Conservation (phyloP, 2,113 vertebrate species). For the Empidonax alnorum region DNA sequence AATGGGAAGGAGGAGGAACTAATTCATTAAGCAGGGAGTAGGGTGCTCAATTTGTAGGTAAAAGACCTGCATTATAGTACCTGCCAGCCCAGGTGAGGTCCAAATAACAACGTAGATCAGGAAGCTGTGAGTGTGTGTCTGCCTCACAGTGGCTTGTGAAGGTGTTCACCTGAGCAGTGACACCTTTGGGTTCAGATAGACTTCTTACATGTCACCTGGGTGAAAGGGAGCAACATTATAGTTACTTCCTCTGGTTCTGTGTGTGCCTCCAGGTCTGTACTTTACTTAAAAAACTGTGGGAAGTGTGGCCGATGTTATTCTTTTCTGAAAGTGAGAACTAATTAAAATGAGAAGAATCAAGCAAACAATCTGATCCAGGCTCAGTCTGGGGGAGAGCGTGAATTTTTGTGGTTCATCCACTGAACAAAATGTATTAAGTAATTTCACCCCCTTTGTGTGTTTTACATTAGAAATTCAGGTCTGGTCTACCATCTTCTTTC, state of each 20-base stretch:
- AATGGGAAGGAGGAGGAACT: background rate
- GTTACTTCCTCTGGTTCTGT: background rate
- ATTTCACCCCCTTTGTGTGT: slow-evolving; percentile 17
- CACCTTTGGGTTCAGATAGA: background rate
- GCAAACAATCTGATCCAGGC: background rate
- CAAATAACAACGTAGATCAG: background rate
- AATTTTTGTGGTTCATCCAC: background rate
- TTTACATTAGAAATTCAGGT: slow-evolving; percentile 47
- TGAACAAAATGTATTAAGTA: background rate
- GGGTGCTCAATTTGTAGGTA: background rate
- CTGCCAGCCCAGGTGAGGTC: background rate
- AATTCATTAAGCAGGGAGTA: background rate
- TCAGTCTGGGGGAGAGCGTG: background rate
- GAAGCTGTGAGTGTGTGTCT: background rate
- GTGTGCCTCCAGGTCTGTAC: background rate
- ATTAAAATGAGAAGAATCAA: background rate
- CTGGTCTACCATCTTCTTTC: slow-evolving; percentile 50
- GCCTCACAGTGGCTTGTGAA: background rate
- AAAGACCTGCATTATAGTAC: background rate
- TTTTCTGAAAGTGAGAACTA: slow-evolving; percentile 11
- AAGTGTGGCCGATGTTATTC: background rate
- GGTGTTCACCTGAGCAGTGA: background rate
- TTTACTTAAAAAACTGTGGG: background rate
- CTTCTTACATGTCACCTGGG: background rate
- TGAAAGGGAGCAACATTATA: background rate